These are phyloP conservation scores for Tetraneura akinire DNA, from an alignment of 1,140 invertebrate species.

Conservation along the genomic window DNA sequence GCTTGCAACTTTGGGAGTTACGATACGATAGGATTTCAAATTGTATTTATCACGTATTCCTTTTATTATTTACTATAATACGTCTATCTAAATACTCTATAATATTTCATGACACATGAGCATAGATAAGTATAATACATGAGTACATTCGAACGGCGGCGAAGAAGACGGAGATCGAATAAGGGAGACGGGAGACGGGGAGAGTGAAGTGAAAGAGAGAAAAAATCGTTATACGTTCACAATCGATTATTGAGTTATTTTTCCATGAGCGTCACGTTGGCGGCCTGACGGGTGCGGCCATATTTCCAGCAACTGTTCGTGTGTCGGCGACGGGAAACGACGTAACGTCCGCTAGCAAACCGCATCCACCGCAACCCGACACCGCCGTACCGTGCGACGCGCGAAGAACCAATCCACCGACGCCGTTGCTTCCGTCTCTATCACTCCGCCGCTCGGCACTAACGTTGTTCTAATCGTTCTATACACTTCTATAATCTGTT, in stretches of 20 bases:
- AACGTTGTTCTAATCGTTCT: no score
- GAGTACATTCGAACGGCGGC: no score
- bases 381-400: background rate
- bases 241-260: conserved; percentile 29
- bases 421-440: background rate
- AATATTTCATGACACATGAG: no score
- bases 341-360: conserved; percentile 45
- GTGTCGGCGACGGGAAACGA: conserved; percentile 45
- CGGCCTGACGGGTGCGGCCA: conserved; percentile 49
- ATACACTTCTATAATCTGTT: no score
- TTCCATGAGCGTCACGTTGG: conserved; percentile 50
- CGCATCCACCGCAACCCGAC: conserved; percentile 31
- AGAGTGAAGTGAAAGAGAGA: background rate
- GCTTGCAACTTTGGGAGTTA: no score
- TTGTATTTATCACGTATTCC: no score
- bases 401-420: background rate
- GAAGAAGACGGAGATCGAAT: background rate
- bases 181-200: background rate
- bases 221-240: conserved; percentile 35
- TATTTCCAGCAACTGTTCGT: conserved; percentile 42
- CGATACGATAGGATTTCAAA: no score
- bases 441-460: no score
- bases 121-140: no score
- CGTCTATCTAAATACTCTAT: no score
- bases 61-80: no score